These are phyloP conservation scores for Synaphobranchus kaupii DNA, from an alignment of 2,797 vertebrate species.

Conservation along the genomic window DNA sequence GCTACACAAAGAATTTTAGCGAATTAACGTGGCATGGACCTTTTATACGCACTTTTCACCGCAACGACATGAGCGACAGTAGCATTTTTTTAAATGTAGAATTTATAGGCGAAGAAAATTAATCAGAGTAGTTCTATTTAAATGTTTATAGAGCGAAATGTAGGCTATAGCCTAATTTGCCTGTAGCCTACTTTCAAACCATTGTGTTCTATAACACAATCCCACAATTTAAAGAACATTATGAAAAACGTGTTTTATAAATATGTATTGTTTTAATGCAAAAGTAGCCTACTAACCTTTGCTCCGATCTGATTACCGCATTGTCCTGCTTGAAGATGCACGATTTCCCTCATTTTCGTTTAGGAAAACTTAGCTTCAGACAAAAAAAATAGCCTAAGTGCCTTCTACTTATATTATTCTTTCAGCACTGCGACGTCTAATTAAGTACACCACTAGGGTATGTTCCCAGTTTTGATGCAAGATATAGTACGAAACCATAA, in stretches of 20 bases:
- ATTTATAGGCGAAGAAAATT: background rate
- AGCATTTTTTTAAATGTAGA: background rate
- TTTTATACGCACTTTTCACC: background rate
- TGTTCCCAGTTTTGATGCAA: background rate
- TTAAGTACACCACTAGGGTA: background rate
- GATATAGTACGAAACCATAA: background rate
- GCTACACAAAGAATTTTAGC: background rate
- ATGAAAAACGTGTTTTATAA: too few relatives aligned
- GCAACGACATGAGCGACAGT: background rate
- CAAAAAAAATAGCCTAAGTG: background rate
- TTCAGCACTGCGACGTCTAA: background rate
- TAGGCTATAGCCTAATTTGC: background rate
- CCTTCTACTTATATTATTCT: too few relatives aligned
- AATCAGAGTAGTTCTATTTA: background rate
- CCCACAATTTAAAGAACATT: background rate
- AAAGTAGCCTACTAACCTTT: conserved; percentile 58
- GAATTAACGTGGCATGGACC: conserved; percentile 6
- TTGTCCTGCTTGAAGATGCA: conserved; percentile 74
- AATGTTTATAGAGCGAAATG: background rate
- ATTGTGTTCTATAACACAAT: background rate
- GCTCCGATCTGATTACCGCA: conserved; percentile 78
- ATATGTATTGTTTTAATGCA: background rate
- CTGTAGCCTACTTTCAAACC: background rate
- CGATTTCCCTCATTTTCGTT: conserved; percentile 72
- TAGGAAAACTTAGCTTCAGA: background rate